Conservation (phyloP, 2,113 vertebrate species). For the Aspiorhynchus laticeps region DNA sequence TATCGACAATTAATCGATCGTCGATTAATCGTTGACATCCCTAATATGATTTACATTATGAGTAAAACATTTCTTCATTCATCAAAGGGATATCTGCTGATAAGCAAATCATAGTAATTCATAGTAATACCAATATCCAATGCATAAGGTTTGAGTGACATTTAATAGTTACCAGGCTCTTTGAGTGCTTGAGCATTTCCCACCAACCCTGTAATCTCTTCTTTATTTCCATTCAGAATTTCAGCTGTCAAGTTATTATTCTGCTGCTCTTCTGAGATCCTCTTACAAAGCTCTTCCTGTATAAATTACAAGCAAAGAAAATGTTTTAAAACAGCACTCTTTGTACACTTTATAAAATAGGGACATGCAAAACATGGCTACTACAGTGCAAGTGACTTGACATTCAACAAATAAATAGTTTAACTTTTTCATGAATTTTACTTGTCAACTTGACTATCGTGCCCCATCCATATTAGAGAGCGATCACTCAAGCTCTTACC, state of each 20-base stretch:
- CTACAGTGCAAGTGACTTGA: background rate
- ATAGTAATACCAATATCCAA: too few species aligned
- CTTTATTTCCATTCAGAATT: slow-evolving; percentile 76
- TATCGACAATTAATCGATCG: too few species aligned
- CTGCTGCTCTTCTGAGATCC: slow-evolving; percentile 88
- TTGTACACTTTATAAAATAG: too few species aligned
- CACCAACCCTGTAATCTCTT: slow-evolving; percentile 79
- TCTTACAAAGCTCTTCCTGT: slow-evolving; percentile 91
- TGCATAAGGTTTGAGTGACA: background rate
- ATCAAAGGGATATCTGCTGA: too few species aligned
- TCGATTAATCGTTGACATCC: too few species aligned
- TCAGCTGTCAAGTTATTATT: slow-evolving; percentile 85
- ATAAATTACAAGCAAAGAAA: background rate
- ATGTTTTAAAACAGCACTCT: background rate
- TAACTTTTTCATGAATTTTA: background rate
- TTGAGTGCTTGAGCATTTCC: slow-evolving; percentile 86
- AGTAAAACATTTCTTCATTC: too few species aligned
- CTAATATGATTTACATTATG: too few species aligned
- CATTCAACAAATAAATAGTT: background rate
- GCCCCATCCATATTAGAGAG: background rate
- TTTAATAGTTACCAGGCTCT: slow-evolving; percentile 84
- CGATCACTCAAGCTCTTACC: slow-evolving; percentile 63
- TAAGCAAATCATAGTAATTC: too few species aligned
- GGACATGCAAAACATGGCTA: background rate
- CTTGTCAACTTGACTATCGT: background rate